These are phyloP conservation scores for Microplitis demolitor DNA, from an alignment of 1,140 invertebrate species.

Conservation along the genomic window DNA sequence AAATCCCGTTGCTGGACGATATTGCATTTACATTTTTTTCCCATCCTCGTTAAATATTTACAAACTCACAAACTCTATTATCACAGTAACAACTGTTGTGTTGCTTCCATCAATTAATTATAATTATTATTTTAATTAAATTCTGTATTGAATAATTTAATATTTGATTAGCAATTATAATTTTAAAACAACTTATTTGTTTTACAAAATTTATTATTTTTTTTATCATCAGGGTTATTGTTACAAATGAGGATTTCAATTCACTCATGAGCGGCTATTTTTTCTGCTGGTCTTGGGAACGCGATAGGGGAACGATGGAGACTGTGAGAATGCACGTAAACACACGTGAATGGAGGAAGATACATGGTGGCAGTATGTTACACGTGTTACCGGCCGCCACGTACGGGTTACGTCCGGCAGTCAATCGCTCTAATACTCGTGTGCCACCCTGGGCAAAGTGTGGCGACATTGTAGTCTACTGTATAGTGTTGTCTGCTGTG, in stretches of 20 bases:
- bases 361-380: slow-evolving; percentile 60
- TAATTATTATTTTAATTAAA: too few species aligned
- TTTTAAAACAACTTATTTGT: not conserved
- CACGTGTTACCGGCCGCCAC: slow-evolving; percentile 59
- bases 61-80: not conserved
- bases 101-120: too few species aligned
- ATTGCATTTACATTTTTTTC: slow-evolving; percentile 62
- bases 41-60: slow-evolving; percentile 58
- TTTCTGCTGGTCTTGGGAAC: slow-evolving; percentile 33
- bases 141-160: too few species aligned
- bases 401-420: slow-evolving; percentile 60
- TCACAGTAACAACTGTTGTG: too few species aligned
- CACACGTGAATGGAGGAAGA: slow-evolving; percentile 49
- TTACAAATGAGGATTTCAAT: too few species aligned
- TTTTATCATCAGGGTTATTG: not conserved
- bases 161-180: too few species aligned
- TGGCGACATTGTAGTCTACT: slow-evolving; percentile 3
- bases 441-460: slow-evolving; percentile 14
- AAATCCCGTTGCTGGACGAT: slow-evolving; percentile 39
- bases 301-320: slow-evolving; percentile 26
- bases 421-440: slow-evolving; percentile 61
- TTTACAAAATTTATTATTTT: not conserved
- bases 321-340: slow-evolving; percentile 44
- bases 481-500: too few species aligned
- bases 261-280: slow-evolving; percentile 31